phyloP scores from a whole-genome alignment of 2,888 invertebrate genomes.

The Chromoteleia sp. region DNA sequence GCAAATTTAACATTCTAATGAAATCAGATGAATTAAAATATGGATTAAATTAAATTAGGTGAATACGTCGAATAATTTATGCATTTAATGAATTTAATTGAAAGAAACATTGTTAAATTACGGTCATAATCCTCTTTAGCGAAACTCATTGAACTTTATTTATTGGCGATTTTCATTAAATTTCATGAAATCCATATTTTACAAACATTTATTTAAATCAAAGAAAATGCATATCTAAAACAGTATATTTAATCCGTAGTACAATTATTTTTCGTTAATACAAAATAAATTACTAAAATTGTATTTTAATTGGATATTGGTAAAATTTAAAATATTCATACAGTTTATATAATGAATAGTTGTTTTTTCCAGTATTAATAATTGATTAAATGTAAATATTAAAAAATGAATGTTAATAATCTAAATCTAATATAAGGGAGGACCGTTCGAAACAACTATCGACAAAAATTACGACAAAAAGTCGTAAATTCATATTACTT shows the following conservation, averaged over 20 bases:
- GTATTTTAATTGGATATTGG: too few relatives aligned
- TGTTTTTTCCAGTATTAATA: too few relatives aligned
- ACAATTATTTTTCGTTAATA: too few relatives aligned
- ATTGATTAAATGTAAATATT: too few relatives aligned
- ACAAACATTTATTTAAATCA: neutral
- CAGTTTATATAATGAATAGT: too few relatives aligned
- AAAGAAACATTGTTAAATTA: constrained; percentile 8
- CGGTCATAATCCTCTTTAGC: neutral
- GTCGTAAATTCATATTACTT: constrained; percentile 35
- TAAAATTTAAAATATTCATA: too few relatives aligned
- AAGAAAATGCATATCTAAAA: neutral
- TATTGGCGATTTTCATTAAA: neutral
- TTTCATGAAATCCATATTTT: neutral
- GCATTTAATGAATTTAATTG: constrained; percentile 1
- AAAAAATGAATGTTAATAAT: constrained; percentile 25
- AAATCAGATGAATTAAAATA: neutral
- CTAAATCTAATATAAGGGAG: constrained; percentile 32
- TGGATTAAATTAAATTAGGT: neutral
- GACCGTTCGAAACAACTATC: constrained; percentile 5
- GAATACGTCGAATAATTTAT: neutral
- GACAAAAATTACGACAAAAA: constrained; percentile 23
- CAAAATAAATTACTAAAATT: too few relatives aligned
- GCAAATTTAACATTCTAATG: neutral
- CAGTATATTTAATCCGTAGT: neutral
- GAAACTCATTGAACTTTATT: constrained; percentile 1